Evolutionary conservation across 2,797 vertebrate species (phyloP), one percentile per base, ranked within the genome.

Genomic region (Naso thynnoides): DNA sequence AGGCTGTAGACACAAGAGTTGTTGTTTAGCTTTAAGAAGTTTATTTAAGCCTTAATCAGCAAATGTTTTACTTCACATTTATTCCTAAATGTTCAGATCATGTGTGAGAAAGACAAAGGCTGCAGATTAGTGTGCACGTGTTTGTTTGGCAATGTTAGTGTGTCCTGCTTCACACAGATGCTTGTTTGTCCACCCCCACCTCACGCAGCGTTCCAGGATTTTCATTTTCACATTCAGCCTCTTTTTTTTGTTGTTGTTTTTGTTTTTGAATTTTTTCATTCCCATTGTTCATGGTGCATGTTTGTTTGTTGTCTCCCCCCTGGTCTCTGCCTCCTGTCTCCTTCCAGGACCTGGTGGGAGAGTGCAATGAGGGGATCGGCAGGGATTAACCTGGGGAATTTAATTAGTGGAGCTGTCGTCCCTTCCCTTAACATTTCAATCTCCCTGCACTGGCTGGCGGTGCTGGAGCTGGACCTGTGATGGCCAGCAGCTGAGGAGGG

Each of bases 341-440:
- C 79, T 91, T 53, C 63, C 70, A 67, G 81, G 84, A 78, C 71
- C 82, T 88, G 92, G 90, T 91, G 92, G 91, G 93, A 94, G 94
- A 94, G 95, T 95, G 95, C 92, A 93, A 95, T 94, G 96, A 91
- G 86, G 95, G 91, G 90, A 93, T 95, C 94, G 91, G 91, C 92
- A 76, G 94, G 96, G 96, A 97, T 98, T 97, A 97, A 97, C 96
- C 94, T 94, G 95, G 94, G 95, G 95, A 96, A 97, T 97, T 97
- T 97, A 97, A 98, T 98, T 97, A 96, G 93, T 90, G 88, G 82
- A 85, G 88, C 92, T 93, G 90, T 93, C 89, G 90, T 92, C 82
- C 70, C 87, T 88, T 86, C 89, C 86, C 88, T 90, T 91, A 93
- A 93, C 92, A 91, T 93, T 94, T 92, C 93, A 93, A 92, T 93